phyloP scores from a whole-genome alignment of 2,797 vertebrate genomes.

The Gymnodraco acuticeps region DNA sequence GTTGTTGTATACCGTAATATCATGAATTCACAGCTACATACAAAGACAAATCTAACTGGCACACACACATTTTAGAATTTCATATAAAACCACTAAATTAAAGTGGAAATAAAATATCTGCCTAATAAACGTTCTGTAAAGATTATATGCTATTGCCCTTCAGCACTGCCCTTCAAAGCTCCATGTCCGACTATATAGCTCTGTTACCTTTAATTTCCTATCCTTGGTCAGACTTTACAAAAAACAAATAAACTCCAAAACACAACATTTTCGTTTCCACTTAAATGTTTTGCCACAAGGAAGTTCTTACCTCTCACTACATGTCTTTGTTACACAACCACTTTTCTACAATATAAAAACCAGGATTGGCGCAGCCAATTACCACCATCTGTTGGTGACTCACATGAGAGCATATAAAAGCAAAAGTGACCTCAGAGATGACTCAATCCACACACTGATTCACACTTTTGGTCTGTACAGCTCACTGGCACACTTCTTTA shows the following conservation, averaged over 20 bases:
- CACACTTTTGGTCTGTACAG: slow-evolving; percentile 34
- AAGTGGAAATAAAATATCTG: slow-evolving; percentile 22
- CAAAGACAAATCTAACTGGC: background rate
- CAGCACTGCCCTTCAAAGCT: background rate
- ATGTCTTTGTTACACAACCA: background rate
- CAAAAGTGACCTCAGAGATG: slow-evolving; percentile 47
- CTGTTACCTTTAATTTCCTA: slow-evolving; percentile 13
- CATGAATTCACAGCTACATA: background rate
- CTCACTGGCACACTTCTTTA: slow-evolving; percentile 48
- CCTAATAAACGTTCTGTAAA: slow-evolving; percentile 12
- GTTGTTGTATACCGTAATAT: background rate
- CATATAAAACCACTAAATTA: slow-evolving; percentile 13
- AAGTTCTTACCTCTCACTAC: background rate
- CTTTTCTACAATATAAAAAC: slow-evolving; percentile 21
- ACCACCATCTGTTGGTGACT: slow-evolving; percentile 65
- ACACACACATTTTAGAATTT: background rate
- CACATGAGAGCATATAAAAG: slow-evolving; percentile 32
- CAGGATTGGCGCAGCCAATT: slow-evolving; percentile 15
- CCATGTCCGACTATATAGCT: background rate
- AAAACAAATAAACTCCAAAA: background rate
- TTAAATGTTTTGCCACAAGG: background rate
- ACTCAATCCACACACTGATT: slow-evolving; percentile 39
- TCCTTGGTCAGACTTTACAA: background rate
- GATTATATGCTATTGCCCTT: slow-evolving; percentile 7
- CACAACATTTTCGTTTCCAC: background rate